These are phyloP conservation scores for Caenorhabditis latens DNA, from an alignment of 1,140 invertebrate genomes.

Conservation along the genomic window DNA sequence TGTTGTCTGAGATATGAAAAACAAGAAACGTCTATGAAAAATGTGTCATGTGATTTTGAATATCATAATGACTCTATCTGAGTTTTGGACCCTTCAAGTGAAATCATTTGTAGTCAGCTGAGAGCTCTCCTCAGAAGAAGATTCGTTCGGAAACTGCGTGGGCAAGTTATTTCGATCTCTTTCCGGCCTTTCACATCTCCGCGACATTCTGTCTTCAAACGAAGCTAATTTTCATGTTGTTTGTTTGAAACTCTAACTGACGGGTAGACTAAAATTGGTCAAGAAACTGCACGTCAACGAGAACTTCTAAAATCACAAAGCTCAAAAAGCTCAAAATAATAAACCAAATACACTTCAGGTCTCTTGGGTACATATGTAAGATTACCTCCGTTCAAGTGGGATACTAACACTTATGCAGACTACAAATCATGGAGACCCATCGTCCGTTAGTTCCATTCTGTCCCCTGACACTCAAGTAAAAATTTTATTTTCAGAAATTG, in stretches of 20 bases:
- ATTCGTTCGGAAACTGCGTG: slow-evolving; percentile 32
- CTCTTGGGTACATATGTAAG: slow-evolving; percentile 66
- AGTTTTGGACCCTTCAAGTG: background rate
- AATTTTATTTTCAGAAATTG: slow-evolving; percentile 66
- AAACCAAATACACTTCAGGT: slow-evolving; percentile 32
- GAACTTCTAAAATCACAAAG: background rate
- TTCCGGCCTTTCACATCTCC: background rate
- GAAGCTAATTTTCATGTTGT: slow-evolving; percentile 36
- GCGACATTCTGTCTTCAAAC: background rate
- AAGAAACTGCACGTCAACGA: background rate
- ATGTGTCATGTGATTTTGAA: background rate
- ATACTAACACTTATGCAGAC: slow-evolving; percentile 62
- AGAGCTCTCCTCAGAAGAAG: background rate
- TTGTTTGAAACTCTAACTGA: background rate
- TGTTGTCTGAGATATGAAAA: background rate
- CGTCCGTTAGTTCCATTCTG: slow-evolving; percentile 62
- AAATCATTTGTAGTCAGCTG: slow-evolving; percentile 13
- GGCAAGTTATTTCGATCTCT: slow-evolving; percentile 29
- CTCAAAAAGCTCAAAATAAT: too few species aligned
- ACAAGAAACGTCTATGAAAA: background rate
- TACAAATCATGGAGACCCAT: slow-evolving; percentile 70
- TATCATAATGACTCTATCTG: background rate
- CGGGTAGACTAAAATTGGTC: background rate
- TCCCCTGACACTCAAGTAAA: background rate
- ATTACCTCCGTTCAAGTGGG: slow-evolving; percentile 67